Conservation (phyloP, 2,113 vertebrate genomes). For the Micronycteris hirsuta region DNA sequence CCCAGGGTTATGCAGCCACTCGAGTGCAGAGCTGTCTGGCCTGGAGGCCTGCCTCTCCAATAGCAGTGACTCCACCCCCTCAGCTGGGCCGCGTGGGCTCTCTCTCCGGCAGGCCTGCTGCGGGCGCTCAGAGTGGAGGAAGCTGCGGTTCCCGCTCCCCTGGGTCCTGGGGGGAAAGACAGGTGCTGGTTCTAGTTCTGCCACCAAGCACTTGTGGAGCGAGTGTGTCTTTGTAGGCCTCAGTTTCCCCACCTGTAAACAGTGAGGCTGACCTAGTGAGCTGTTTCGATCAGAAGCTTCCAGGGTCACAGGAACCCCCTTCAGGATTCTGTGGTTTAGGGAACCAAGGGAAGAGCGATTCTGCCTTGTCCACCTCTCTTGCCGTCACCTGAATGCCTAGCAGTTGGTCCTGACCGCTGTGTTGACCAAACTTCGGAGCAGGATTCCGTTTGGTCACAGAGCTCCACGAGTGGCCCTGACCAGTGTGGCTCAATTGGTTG, state of each 20-base stretch:
- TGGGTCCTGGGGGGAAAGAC: neutral
- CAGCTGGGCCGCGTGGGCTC: neutral
- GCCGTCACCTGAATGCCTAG: accelerated
- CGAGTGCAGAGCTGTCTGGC: neutral
- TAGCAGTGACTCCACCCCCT: neutral
- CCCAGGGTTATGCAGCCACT: neutral
- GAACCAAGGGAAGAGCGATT: neutral
- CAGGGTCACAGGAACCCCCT: neutral
- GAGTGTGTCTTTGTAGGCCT: neutral
- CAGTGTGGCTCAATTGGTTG: too few relatives aligned
- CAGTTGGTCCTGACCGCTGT: neutral
- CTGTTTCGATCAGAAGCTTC: neutral
- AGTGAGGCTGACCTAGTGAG: neutral
- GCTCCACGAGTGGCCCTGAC: too few relatives aligned
- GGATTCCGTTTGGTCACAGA: neutral
- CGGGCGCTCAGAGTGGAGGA: neutral
- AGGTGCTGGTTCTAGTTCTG: neutral
- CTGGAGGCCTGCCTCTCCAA: neutral
- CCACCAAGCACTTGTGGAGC: neutral
- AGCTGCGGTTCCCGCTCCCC: neutral
- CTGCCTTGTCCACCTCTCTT: neutral
- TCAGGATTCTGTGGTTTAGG: neutral
- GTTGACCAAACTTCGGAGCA: neutral
- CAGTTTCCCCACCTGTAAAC: neutral
- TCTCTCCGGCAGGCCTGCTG: neutral